These are phyloP conservation scores for Nezara viridula DNA, from an alignment of 2,888 invertebrate species.

Conservation along the genomic window DNA sequence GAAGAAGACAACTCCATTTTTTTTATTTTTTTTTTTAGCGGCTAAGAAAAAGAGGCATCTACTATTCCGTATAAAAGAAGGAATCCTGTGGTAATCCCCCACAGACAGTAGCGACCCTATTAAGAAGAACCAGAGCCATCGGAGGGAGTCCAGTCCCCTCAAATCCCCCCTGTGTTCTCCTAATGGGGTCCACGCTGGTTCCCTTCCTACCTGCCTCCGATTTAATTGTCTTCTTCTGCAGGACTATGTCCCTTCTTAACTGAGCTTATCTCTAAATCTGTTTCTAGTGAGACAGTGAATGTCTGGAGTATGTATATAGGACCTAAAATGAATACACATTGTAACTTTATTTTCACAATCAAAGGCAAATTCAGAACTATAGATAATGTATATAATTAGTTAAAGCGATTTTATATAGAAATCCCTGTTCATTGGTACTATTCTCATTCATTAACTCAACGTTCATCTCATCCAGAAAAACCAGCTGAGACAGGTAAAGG, in stretches of 20 bases:
- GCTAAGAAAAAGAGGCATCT: not conserved
- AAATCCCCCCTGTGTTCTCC: not conserved
- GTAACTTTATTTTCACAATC: too few relatives aligned
- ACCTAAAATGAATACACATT: too few relatives aligned
- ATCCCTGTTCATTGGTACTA: too few relatives aligned
- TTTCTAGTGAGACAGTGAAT: not conserved
- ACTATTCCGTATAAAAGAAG: not conserved
- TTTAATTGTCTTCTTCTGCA: constrained; percentile 4
- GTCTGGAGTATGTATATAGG: not conserved
- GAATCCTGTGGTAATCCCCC: not conserved
- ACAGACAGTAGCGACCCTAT: not conserved
- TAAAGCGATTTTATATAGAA: too few relatives aligned
- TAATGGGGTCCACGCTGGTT: not conserved
- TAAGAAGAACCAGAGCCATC: not conserved
- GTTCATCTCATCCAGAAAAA: too few relatives aligned
- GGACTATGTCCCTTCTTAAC: not conserved
- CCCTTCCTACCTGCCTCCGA: not conserved
- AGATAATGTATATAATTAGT: too few relatives aligned
- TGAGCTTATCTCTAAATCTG: not conserved
- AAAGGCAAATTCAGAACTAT: too few relatives aligned
- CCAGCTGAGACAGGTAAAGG: too few relatives aligned
- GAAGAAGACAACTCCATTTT: not conserved
- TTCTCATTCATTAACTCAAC: too few relatives aligned
- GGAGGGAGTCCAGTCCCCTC: not conserved
- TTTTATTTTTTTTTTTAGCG: not conserved